Percentiles rank a stretch among this genome's conserved stretches.
Evolutionary conservation across 1,140 invertebrate genomes (phyloP).

Genomic region (Pogonognathellus flavescens): DNA sequence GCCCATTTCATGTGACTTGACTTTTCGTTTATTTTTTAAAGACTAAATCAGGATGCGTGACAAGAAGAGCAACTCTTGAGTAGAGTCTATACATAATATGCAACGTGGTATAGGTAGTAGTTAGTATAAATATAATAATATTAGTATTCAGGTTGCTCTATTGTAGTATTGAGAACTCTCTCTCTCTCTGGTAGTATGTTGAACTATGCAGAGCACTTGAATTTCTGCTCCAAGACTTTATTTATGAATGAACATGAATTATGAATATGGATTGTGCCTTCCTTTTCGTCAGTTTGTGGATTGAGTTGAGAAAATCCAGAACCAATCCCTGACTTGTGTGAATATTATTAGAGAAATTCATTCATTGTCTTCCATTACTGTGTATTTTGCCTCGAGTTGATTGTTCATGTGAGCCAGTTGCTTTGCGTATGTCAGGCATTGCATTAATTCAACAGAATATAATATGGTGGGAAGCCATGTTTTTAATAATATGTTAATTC

Average conservation of each 20-base stretch:
- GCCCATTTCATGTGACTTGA: constrained; percentile 37
- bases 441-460: constrained; percentile 23
- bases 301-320: constrained; percentile 47
- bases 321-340: constrained; percentile 32
- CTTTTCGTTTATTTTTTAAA: constrained; percentile 42
- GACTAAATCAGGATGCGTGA: constrained; percentile 48
- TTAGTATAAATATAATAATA: too few species aligned
- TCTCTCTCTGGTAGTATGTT: background rate
- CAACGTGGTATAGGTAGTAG: too few species aligned
- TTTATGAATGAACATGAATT: constrained; percentile 43
- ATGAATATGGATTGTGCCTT: constrained; percentile 50
- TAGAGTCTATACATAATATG: background rate
- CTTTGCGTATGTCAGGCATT: constrained; percentile 24
- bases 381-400: constrained; percentile 39
- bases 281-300: constrained; percentile 46
- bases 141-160: too few species aligned
- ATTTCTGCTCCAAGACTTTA: constrained; percentile 19
- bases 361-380: constrained; percentile 46
- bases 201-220: constrained; percentile 17
- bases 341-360: constrained; percentile 50
- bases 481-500: constrained; percentile 41
- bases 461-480: constrained; percentile 33
- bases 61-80: constrained; percentile 9
- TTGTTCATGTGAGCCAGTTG: constrained; percentile 26
- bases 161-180: too few species aligned